Evolutionary conservation across 2,113 vertebrate species (phyloP), one percentile per base, ranked within the genome.

Genomic region (Aptenodytes patagonicus): DNA sequence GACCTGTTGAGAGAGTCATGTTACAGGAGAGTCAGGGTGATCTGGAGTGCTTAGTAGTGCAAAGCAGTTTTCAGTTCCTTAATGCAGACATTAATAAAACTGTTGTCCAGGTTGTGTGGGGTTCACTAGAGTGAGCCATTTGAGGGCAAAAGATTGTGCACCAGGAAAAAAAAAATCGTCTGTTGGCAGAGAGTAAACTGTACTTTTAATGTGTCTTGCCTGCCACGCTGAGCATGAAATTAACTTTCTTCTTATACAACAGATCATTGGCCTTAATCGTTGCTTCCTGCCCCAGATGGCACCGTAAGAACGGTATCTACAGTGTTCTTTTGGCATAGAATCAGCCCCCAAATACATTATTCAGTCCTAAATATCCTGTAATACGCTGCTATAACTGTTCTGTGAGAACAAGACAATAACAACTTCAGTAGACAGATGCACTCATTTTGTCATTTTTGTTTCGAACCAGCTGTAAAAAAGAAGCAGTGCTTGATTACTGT

Each of bases 391-490:
- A 4, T 90, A 85, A 42, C 90, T 42, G 13, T 24, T 4, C 96
- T 28, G 46, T 38, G 40, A 52, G 88, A 49, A 17, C 28, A 17
- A 72, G 93, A 64, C 70, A 83, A n/a, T 49, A 64, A 42, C 83
- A 66, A 34, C 71, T 73, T 18, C 55, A 54, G 77, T 4, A 95
- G 89, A 66, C 94, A 69, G 72, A 88, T 66, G 90, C 81, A 31
- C 93, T 96, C 61, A 8, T 88, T 95, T 92, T 84, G 70, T 91
- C 91, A 70, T 60, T 94, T 94, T 94, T 94, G 87, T 94, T 96
- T 88, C 77, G 65, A 83, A 6, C 26, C 91, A 94, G 92, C 91
- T 84, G 79, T 95, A 81, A 93, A 75, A 90, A 38, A 94, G 89
- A 82, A 92, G 90, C 92, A 65, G 40, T 55, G 85, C 89, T 93